Percentiles rank a stretch among this genome's conserved stretches.
Conservation (phyloP, 2,888 invertebrate genomes). For the Lycaena phlaeas region DNA sequence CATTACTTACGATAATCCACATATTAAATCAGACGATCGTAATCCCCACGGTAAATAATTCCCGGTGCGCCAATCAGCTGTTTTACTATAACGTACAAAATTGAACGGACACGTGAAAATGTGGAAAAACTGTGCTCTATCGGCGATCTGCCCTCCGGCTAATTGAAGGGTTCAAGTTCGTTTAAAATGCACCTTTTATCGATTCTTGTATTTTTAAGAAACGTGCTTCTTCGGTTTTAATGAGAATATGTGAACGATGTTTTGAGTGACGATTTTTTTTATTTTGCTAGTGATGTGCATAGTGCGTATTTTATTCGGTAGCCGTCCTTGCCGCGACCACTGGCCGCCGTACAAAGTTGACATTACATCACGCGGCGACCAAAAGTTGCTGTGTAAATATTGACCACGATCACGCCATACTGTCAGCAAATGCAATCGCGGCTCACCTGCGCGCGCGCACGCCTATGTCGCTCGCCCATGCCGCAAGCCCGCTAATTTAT, state of each 20-base stretch:
- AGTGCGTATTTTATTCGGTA: too few species aligned
- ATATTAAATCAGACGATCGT: too few species aligned
- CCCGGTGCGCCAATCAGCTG: constrained; percentile 46
- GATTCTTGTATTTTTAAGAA: constrained; percentile 11
- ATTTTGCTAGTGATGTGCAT: not conserved
- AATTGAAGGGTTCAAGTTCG: constrained; percentile 32
- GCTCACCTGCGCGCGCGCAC: constrained; percentile 14
- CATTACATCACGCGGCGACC: constrained; percentile 50
- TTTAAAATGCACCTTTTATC: constrained; percentile 25
- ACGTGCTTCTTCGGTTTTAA: not conserved
- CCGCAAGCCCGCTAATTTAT: not conserved
- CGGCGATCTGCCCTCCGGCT: constrained; percentile 21
- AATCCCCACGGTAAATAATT: too few species aligned
- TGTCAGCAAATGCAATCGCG: constrained; percentile 38
- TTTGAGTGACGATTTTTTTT: not conserved
- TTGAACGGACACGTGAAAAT: constrained; percentile 1
- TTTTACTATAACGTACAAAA: not conserved
- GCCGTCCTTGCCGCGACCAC: constrained; percentile 37
- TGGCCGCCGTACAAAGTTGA: constrained; percentile 34
- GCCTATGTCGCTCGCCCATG: too few species aligned
- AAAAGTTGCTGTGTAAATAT: constrained; percentile 60
- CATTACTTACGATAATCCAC: not conserved
- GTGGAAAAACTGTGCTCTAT: constrained; percentile 26
- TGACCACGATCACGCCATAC: constrained; percentile 56
- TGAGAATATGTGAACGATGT: not conserved